Evolutionary conservation across 2,113 vertebrate species (phyloP).

Genomic region (Pomatostomus ruficeps): DNA sequence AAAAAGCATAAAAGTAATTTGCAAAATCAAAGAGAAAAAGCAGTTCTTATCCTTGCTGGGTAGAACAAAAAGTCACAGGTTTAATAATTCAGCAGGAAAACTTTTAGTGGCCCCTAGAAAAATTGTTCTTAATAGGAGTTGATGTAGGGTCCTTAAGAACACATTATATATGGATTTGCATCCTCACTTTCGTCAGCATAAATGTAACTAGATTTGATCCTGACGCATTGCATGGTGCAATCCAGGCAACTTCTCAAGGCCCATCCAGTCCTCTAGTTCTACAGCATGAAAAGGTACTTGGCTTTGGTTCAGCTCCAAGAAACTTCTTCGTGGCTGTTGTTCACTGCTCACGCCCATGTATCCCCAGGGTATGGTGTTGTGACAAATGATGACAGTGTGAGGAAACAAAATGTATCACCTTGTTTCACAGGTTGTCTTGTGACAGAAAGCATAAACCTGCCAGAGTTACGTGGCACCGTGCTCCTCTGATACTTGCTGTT

Average conservation of each 20-base stretch:
- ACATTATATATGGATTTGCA: background rate
- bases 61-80: background rate
- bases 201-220: background rate
- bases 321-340: background rate
- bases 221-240: fast-evolving
- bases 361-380: background rate
- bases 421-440: background rate
- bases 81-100: background rate
- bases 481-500: background rate
- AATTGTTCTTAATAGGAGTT: background rate
- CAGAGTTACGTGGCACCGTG: background rate
- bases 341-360: background rate
- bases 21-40: background rate
- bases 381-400: fast-evolving
- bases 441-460: background rate
- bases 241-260: background rate
- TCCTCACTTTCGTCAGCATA: background rate
- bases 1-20: background rate
- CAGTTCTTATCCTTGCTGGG: background rate
- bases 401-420: background rate
- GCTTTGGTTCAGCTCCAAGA: background rate
- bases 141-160: background rate
- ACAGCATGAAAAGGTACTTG: background rate
- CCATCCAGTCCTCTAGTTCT: background rate
- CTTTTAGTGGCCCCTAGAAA: background rate